These are phyloP conservation scores for Campoplex nolae DNA, from an alignment of 2,888 invertebrate genomes.

Conservation along the genomic window DNA sequence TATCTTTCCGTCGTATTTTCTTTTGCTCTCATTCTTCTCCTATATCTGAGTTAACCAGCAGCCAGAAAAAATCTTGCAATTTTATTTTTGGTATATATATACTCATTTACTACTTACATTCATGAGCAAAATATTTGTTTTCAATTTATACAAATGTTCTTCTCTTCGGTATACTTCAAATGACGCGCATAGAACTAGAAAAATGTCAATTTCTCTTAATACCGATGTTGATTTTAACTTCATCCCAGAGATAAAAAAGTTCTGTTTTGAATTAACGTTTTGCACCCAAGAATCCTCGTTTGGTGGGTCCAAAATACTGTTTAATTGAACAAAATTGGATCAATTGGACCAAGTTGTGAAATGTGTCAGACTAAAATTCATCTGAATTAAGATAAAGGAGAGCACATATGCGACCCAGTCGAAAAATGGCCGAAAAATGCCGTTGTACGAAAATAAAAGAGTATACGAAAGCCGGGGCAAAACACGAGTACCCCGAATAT, in stretches of 20 bases:
- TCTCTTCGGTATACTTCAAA: no score
- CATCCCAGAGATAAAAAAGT: background rate
- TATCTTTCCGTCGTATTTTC: slow-evolving; percentile 32
- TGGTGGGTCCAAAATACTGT: background rate
- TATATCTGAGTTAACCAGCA: background rate
- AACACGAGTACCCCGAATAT: slow-evolving; percentile 54
- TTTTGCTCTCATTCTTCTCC: slow-evolving; percentile 27
- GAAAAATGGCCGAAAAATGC: slow-evolving; percentile 40
- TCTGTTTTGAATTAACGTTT: background rate
- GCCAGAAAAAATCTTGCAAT: background rate
- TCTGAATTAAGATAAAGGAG: background rate
- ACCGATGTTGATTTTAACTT: background rate
- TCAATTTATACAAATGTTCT: background rate
- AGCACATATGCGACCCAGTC: background rate
- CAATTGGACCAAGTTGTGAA: background rate
- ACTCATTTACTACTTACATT: background rate
- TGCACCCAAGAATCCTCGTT: background rate
- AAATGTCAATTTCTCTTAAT: background rate
- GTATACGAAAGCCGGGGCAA: slow-evolving; percentile 40
- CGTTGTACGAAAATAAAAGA: slow-evolving; percentile 54
- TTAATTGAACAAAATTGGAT: background rate
- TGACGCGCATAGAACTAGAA: background rate
- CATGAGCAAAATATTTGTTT: background rate
- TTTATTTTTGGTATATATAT: background rate
- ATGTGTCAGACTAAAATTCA: background rate